phyloP scores from a whole-genome alignment of 2,888 invertebrate species.

The Andrena bicolor region DNA sequence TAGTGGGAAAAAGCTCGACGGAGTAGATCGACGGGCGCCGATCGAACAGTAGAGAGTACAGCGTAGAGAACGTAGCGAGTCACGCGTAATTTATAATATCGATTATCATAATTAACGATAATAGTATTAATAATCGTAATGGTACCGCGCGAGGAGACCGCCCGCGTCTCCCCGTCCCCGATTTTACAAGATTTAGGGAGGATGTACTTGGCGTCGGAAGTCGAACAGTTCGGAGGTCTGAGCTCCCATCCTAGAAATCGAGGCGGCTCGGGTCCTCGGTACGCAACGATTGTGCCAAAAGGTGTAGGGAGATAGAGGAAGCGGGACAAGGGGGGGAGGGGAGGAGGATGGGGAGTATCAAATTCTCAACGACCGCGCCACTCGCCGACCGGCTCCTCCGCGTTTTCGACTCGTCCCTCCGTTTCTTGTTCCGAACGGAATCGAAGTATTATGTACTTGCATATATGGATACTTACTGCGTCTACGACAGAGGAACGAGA shows the following conservation, averaged over 20 bases:
- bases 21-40: conserved; percentile 7
- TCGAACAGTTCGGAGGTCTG: conserved; percentile 14
- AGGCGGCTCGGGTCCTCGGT: conserved; percentile 13
- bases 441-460: conserved; percentile 55
- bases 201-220: conserved; percentile 1
- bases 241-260: conserved; percentile 20
- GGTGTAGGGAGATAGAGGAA: neutral
- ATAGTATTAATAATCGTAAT: conserved; percentile 66
- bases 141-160: conserved; percentile 10
- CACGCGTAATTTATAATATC: conserved; percentile 66
- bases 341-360: neutral
- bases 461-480: conserved; percentile 53
- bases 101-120: conserved; percentile 65
- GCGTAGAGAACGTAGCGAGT: conserved; percentile 63
- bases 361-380: neutral
- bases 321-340: neutral
- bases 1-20: neutral
- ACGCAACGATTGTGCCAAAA: conserved; percentile 66
- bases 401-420: conserved; percentile 41
- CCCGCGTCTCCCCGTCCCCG: neutral
- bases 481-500: conserved; percentile 36
- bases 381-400: conserved; percentile 2
- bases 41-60: conserved; percentile 51
- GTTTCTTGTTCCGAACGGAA: conserved; percentile 35
- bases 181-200: neutral